Evolutionary conservation across 2,888 invertebrate species (phyloP), one percentile per base, ranked within the genome.

Genomic region (Belgica antarctica): DNA sequence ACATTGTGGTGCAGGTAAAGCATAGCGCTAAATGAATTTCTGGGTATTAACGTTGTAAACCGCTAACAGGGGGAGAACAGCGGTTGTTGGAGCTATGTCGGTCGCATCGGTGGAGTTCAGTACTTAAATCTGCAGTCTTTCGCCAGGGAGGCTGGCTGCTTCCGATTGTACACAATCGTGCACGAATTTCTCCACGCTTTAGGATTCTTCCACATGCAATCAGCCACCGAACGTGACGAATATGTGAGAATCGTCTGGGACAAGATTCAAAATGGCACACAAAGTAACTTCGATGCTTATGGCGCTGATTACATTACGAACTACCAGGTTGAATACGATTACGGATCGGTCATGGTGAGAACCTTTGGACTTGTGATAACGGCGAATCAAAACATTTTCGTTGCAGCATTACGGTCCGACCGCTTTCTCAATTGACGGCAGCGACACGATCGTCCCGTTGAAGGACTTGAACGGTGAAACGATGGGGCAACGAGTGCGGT

Each of bases 41-140:
- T 41, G 4, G n/a, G n/a, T 5, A 41, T 41, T 2, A 41, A 41
- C 3, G 3, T 41, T 2, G 15, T 5, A n/a, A 41, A n/a, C 10
- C n/a, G 12, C 15, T 41, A 2, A 10, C 10, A 41, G 41, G 41
- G 41, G 3, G 41, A 41, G 41, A 10, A 41, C 68, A 85, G 85
- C 0, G 89, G 89, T 0, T 89, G 89, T 75, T 89, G 88, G 88
- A 88, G 88, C 15, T 85, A 85, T 72, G 88, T 89, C 0, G 89
- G 89, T 0, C 81, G 83, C 19, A 80, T 84, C 17, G 87, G 87
- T 75, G 62, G 62, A 19, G 3, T 15, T 31, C 70, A 70, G 15
- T 19, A 31, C 7, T 34, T 70, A 19, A 70, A 70, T 46, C 28
- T 70, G 15, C 22, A 28, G 25, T 22, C 31, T 15, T 17, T 31